Evolutionary conservation across 2,113 vertebrate species (phyloP).

Genomic region (Nibea coibor): DNA sequence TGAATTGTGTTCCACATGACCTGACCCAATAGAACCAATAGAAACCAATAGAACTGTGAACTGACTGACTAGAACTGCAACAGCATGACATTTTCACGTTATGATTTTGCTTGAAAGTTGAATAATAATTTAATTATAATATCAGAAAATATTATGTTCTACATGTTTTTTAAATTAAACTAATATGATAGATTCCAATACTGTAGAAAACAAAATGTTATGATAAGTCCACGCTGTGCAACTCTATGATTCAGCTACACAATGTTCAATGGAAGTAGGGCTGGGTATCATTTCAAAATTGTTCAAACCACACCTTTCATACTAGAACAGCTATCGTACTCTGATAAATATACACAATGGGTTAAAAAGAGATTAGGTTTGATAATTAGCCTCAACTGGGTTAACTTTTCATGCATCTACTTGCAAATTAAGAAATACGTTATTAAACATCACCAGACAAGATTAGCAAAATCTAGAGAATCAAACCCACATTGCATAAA

Average conservation of each 20-base stretch:
- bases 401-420: not conserved
- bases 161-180: too few relatives aligned
- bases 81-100: too few relatives aligned
- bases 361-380: not conserved
- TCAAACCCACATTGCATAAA: not conserved
- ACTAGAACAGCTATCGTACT: not conserved
- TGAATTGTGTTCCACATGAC: not conserved
- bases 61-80: not conserved
- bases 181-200: too few relatives aligned
- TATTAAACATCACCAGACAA: not conserved
- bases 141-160: too few relatives aligned
- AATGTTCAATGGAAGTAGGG: not conserved
- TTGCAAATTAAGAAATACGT: not conserved
- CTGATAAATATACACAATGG: not conserved
- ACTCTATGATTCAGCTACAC: too few relatives aligned
- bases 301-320: slow-evolving; percentile 11
- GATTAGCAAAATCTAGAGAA: not conserved
- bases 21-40: not conserved
- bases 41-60: too few relatives aligned
- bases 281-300: not conserved
- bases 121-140: too few relatives aligned
- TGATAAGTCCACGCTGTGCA: too few relatives aligned
- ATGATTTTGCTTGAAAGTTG: too few relatives aligned
- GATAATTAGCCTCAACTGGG: not conserved
- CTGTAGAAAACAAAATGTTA: too few relatives aligned